These are phyloP conservation scores for Diplodus sargus DNA, from an alignment of 2,797 vertebrate genomes.

Conservation along the genomic window DNA sequence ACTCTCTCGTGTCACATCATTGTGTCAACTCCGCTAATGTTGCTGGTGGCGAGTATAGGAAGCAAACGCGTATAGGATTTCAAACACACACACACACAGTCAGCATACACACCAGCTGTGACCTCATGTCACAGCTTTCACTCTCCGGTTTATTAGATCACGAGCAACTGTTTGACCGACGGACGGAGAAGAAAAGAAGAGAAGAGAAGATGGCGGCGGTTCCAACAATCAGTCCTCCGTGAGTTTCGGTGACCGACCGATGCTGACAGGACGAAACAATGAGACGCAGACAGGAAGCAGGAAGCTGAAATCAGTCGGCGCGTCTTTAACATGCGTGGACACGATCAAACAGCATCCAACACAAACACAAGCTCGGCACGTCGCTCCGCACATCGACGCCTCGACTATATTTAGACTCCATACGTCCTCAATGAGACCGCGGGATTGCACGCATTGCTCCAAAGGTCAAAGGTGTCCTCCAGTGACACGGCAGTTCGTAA, in stretches of 20 bases:
- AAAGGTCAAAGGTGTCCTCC: conserved; percentile 39
- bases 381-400: conserved; percentile 8
- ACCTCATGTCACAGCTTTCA: conserved; percentile 72
- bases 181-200: not conserved
- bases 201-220: too few species aligned
- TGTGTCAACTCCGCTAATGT: conserved; percentile 55
- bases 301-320: conserved; percentile 1
- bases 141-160: conserved; percentile 71
- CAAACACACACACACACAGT: conserved; percentile 37
- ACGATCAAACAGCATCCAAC: conserved; percentile 55
- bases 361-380: not conserved
- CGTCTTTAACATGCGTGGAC: conserved; percentile 4
- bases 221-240: not conserved
- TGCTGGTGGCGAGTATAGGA: conserved; percentile 39
- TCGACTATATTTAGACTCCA: conserved; percentile 46
- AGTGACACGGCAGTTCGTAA: conserved; percentile 11
- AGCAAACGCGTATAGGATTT: conserved; percentile 52
- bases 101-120: conserved; percentile 68
- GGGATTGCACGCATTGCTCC: conserved; percentile 15
- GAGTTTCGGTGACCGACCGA: not conserved
- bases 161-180: conserved; percentile 68
- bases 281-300: conserved; percentile 16
- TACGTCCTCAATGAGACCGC: conserved; percentile 11
- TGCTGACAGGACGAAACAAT: conserved; percentile 1
- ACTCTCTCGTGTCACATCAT: conserved; percentile 36